Evolutionary conservation across 2,888 invertebrate species (phyloP), one percentile per base, ranked within the genome.

Genomic region (Electrophaes corylata): DNA sequence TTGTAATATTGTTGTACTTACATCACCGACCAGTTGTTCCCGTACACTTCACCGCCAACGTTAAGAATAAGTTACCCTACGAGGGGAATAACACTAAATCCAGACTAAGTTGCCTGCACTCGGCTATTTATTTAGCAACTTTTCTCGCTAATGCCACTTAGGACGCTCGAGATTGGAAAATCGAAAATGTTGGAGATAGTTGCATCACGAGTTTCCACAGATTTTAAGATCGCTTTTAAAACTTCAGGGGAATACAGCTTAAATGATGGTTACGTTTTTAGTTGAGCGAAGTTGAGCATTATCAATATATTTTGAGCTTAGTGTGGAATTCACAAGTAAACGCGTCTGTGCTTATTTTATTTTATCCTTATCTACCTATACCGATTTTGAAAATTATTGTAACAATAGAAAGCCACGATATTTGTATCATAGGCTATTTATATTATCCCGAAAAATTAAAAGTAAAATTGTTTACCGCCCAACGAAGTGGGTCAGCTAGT

Each of bases 101-200:
- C 57, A 54, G 63, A 54, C 63, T 63, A 52, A 60, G 61, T 57
- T 57, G 50, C 44, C 45, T 31, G 45, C 48, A 57, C 56, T 54
- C 45, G 20, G 58, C 62, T 58, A 63, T 63, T 63, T 63, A 63
- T 60, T 60, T 47, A 40, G 44, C 54, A 60, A 63, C 60, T 63
- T 63, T 63, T 60, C 63, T 55, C 55, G 51, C 55, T 62, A 58
- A 62, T 57, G 51, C 62, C 51, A 62, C 58, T 62, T 57, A 54
- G 31, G 50, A 46, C 44, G 51, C 50, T 41, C 41, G 47, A 50
- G 55, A 56, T 60, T 56, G 55, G 47, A 51, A 56, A 55, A 60
- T 60, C 59, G 55, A 43, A 54, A 54, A 60, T 60, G 47, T 56
- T 46, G 45, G 45, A 46, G 31, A 45, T 45, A 43, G 49, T 37